Evolutionary conservation across 2,797 vertebrate species (phyloP).

Genomic region (Enteromius anoplus): DNA sequence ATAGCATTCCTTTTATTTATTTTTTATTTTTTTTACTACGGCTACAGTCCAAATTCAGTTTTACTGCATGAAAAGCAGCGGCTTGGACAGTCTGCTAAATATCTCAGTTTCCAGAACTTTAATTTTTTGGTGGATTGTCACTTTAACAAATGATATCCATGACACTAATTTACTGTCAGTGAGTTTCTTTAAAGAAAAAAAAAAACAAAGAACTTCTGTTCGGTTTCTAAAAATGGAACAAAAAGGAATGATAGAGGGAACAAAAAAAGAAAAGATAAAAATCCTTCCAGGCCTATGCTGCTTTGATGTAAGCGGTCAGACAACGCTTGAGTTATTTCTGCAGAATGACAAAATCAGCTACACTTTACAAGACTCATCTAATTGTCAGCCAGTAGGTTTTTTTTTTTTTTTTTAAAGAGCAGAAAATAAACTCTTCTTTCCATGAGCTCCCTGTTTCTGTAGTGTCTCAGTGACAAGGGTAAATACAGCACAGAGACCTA

Average conservation of each 20-base stretch:
- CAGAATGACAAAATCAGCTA: constrained; percentile 35
- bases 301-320: constrained; percentile 51
- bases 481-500: constrained; percentile 35
- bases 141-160: constrained; percentile 46
- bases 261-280: constrained; percentile 24
- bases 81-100: not conserved
- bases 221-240: constrained; percentile 59
- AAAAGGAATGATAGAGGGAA: constrained; percentile 15
- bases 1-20: not conserved
- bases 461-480: constrained; percentile 21
- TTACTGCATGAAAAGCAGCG: not conserved
- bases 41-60: not conserved
- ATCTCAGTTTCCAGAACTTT: not conserved
- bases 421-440: constrained; percentile 41
- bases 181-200: constrained; percentile 51
- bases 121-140: not conserved
- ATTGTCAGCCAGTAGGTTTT: constrained; percentile 38
- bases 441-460: constrained; percentile 28
- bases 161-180: constrained; percentile 53
- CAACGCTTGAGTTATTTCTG: constrained; percentile 48
- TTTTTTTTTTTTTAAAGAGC: not conserved
- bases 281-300: constrained; percentile 27
- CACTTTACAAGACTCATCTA: constrained; percentile 39
- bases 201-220: constrained; percentile 33
- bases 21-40: too few species aligned